These are phyloP conservation scores for Pararge aegeria DNA, from an alignment of 1,140 invertebrate genomes.

Conservation along the genomic window DNA sequence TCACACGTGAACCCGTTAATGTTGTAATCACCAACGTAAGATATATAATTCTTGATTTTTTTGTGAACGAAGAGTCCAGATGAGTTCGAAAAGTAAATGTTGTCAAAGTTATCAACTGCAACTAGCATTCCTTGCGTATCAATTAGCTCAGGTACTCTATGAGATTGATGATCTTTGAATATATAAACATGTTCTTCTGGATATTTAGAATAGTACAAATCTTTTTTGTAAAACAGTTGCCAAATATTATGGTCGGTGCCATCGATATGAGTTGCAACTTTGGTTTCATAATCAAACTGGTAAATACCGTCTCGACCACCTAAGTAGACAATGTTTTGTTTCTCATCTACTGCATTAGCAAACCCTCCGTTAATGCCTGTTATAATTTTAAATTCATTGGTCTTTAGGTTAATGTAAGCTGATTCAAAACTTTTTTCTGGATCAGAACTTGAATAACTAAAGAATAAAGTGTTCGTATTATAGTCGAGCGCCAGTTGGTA, in stretches of 20 bases:
- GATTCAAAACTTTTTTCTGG: conserved; percentile 30
- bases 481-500: conserved; percentile 53
- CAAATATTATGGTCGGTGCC: conserved; percentile 41
- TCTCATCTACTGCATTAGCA: conserved; percentile 41
- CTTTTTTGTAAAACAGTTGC: conserved; percentile 53
- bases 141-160: conserved; percentile 34
- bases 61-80: conserved; percentile 37
- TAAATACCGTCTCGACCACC: conserved; percentile 45
- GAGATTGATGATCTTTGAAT: conserved; percentile 27
- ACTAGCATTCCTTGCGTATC: conserved; percentile 37
- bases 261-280: conserved; percentile 30
- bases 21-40: conserved; percentile 32
- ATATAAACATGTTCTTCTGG: conserved; percentile 41
- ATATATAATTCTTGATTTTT: conserved; percentile 11
- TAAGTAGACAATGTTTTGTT: conserved; percentile 38
- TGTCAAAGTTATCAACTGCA: conserved; percentile 34
- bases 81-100: conserved; percentile 43
- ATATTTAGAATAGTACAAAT: conserved; percentile 46
- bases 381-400: conserved; percentile 34
- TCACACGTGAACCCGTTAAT: conserved; percentile 44
- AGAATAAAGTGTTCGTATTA: conserved; percentile 48
- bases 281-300: conserved; percentile 39
- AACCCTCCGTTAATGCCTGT: conserved; percentile 41
- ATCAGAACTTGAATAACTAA: conserved; percentile 37
- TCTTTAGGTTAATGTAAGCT: conserved; percentile 45